A percentile compares a stretch with the other conserved stretches of the same genome.
Conservation (phyloP, 2,888 invertebrate genomes). For the Nomada ruficornis region DNA sequence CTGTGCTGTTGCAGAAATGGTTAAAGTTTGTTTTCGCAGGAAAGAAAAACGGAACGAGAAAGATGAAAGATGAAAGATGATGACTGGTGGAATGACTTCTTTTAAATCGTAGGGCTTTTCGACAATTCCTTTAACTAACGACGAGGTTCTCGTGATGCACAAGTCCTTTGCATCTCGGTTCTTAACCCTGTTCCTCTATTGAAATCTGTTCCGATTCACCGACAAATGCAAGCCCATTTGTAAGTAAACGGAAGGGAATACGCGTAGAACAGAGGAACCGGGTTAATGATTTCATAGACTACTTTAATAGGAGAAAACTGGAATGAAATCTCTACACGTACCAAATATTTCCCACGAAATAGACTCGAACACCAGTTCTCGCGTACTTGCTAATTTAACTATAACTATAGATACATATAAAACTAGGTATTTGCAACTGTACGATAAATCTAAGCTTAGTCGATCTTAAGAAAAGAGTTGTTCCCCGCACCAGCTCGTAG, state of each 20-base stretch:
- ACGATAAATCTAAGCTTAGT: constrained; percentile 61
- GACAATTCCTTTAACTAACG: background rate
- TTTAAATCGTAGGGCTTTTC: constrained; percentile 14
- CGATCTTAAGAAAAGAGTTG: constrained; percentile 80
- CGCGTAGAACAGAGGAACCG: background rate
- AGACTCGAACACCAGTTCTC: background rate
- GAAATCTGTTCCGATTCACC: background rate
- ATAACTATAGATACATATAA: constrained; percentile 28
- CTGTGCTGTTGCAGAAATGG: background rate
- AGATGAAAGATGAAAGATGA: constrained; percentile 18
- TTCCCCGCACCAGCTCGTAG: constrained; percentile 75
- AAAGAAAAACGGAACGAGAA: constrained; percentile 39
- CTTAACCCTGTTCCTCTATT: background rate
- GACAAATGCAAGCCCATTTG: background rate
- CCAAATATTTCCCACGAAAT: constrained; percentile 40
- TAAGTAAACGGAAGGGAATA: background rate
- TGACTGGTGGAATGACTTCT: background rate
- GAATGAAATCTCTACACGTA: constrained; percentile 8
- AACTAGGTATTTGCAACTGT: constrained; percentile 41
- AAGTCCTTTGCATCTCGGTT: background rate
- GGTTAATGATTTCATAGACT: background rate
- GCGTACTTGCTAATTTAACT: background rate
- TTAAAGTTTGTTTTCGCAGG: constrained; percentile 11
- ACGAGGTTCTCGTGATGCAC: background rate
- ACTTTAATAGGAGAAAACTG: too few relatives aligned